A percentile compares a stretch with the other conserved stretches of the same genome.
Conservation (phyloP, 2,113 vertebrate species). For the Cisticola juncidis region DNA sequence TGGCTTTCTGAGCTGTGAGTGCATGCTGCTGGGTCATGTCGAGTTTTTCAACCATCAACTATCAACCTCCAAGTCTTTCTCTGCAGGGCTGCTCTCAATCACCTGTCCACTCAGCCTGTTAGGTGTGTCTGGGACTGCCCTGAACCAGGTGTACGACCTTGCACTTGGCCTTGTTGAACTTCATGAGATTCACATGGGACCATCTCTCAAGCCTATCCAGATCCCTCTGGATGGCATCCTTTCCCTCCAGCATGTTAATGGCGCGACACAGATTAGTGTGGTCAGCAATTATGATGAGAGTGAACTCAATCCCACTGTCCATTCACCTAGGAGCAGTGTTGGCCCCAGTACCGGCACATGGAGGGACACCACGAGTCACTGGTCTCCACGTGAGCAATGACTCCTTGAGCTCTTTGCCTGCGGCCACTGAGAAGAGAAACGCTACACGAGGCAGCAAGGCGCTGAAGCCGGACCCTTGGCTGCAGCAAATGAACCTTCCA, state of each 20-base stretch:
- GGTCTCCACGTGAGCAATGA: neutral
- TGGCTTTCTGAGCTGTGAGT: neutral
- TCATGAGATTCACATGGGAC: neutral
- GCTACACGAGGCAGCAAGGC: fast-evolving
- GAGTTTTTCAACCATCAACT: no score
- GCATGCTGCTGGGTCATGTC: neutral
- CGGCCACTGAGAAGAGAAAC: neutral
- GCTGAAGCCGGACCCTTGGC: fast-evolving
- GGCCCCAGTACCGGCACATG: neutral
- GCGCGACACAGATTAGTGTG: no score
- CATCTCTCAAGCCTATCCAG: neutral
- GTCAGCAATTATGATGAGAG: neutral
- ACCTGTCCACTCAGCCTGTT: neutral
- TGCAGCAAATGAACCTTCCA: fast-evolving
- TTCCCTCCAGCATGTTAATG: neutral
- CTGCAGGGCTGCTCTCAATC: neutral
- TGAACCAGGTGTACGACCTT: neutral
- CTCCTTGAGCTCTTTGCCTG: neutral
- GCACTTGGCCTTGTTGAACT: neutral
- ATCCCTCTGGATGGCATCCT: neutral
- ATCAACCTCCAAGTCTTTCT: neutral
- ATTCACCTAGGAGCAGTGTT: neutral
- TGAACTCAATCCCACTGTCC: no score
- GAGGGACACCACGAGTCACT: no score
- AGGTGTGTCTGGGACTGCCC: neutral